Base-by-base conservation (phyloP, 2,113 vertebrate genomes). In the Coreoperca whiteheadi region DNA sequence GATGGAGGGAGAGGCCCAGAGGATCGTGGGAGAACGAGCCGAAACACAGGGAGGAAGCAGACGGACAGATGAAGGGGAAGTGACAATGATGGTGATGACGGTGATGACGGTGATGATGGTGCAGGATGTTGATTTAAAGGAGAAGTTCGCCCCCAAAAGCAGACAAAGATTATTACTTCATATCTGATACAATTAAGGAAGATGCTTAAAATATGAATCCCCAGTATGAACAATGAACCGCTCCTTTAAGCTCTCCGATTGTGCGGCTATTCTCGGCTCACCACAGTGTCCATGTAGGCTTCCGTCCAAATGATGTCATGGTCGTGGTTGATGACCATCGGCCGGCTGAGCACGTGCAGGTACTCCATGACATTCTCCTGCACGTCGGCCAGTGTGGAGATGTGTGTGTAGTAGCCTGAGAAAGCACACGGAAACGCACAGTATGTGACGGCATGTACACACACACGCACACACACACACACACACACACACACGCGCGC, bases 321-420 rank as follows among this genome's bases (percentile, higher is more conserved):
- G 93, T 98, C 96, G 0, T 99, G 98, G 95, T 98, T 98, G 93
- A 99, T 99, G 93, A 98, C 98, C 98, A 99, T 99, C 15, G 98
- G 98, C 4, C 98, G 96, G 87, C 98, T 99, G 70, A 99, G 96
- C 67, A 99, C 98, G 0, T 99, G 98, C 87, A 99, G 95, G 74
- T 99, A 99, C 76, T 99, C 98, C 98, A 99, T 99, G 76, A 99
- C 98, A 0, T 98, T 99, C 90, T 99, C 98, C 93, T 99, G 98
- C 34, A 99, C 97, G 0, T 99, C 98, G 0, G 98, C 98, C 85
- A 99, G 94, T 0, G 98, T 99, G 80, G 97, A 97, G 88, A 99
- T 97, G 84, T 99, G 98, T 0, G 97, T 99, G 92, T 99, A 99
- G 90, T 98, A 99, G 60, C 98, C 98, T 99, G 90, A 60, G 3